Evolutionary conservation across 2,113 vertebrate species (phyloP), one percentile per base, ranked within the genome.

Genomic region (Ariopsis seemanni): DNA sequence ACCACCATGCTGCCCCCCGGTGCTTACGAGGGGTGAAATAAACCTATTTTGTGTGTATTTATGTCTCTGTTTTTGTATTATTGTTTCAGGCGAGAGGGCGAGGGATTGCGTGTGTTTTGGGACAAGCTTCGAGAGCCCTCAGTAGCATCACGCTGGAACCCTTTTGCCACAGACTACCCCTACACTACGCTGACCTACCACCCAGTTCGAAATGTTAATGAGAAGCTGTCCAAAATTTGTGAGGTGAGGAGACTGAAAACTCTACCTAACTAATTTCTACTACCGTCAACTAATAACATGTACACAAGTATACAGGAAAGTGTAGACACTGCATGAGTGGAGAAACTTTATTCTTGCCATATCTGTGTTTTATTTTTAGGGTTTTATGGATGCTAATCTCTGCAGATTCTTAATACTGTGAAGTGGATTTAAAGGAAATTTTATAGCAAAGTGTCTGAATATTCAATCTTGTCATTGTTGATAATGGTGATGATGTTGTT

Each of bases 131-230:
- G 95, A 77, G 93, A 96, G 58, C 95, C 94, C 18, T 91, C 95
- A 1, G 90, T 97, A 20, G 20, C 89, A 2, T 94, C 96, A 20
- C 94, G 91, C 9, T 97, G 97, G 96, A 97, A 97, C 87, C 94
- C 95, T 0, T 96, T 96, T 72, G 88, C 96, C 86, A 92, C 83
- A 0, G 93, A 96, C 48, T 89, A 95, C 72, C 95, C 95, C 4
- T 96, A 89, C 72, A 90, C 94, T 50, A 97, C 94, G 2, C 96
- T 97, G 90, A 95, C 91, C 27, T 90, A 94, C 81, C 95, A 97
- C 27, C 96, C 95, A 0, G 91, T 95, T 87, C 95, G 91, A 85
- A 84, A 93, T 2, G 85, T 67, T 88, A 94, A 62, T 55, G 93
- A 95, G 53, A 91, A 90, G 14, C 94, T 96, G 22, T 58, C 90